These are phyloP conservation scores for Temnothorax nylanderi DNA, from an alignment of 1,140 invertebrate species.

Conservation along the genomic window DNA sequence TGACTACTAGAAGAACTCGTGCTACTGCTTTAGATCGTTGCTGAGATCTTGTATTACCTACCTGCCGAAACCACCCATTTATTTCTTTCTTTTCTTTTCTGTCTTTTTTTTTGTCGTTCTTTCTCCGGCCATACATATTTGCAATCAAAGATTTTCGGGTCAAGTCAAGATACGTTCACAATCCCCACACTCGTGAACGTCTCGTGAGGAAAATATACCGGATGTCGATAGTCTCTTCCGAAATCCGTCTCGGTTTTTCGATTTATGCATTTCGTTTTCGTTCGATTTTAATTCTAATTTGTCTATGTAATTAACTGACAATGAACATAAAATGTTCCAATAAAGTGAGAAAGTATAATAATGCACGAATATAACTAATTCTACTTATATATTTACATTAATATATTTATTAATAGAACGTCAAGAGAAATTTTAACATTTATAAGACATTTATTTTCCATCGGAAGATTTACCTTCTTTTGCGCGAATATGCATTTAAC, in stretches of 20 bases:
- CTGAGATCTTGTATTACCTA: slow-evolving; percentile 61
- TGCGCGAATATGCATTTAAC: neutral
- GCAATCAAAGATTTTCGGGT: slow-evolving; percentile 43
- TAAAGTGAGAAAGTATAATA: neutral
- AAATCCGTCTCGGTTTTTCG: slow-evolving; percentile 16
- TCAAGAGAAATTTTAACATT: neutral
- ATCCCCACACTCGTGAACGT: slow-evolving; percentile 10
- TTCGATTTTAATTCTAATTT: neutral
- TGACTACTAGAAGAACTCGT: slow-evolving; percentile 55
- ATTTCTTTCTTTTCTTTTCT: neutral
- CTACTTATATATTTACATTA: neutral
- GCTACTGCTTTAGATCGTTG: slow-evolving; percentile 41
- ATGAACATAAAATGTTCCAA: neutral
- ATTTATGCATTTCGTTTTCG: neutral
- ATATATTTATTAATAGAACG: neutral
- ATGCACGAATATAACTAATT: neutral
- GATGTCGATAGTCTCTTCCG: slow-evolving; percentile 8
- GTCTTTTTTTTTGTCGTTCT: neutral
- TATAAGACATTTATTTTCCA: neutral
- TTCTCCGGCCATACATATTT: neutral
- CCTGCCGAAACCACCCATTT: slow-evolving; percentile 51
- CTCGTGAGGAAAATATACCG: neutral
- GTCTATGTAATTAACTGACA: neutral
- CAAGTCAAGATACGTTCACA: slow-evolving; percentile 46
- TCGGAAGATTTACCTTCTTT: neutral